Base-by-base conservation (phyloP, 2,113 vertebrate genomes). In the Dasypus novemcinctus region DNA sequence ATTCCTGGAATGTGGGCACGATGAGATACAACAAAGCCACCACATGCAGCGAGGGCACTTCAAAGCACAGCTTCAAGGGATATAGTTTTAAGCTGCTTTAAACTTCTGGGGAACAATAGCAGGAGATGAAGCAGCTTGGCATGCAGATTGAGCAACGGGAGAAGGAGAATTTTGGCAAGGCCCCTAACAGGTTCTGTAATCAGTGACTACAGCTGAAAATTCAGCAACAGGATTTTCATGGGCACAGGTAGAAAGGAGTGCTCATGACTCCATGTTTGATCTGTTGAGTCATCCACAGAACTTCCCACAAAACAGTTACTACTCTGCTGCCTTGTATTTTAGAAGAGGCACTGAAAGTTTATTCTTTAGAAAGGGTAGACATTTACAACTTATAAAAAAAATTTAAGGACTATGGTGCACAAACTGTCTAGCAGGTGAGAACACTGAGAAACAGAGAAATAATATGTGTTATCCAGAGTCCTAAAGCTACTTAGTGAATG, bases 1-100 rank as follows among this genome's bases (percentile, higher is more conserved):
- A 94, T 94, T 94, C 84, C 79, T 0, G 27, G 87, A 72, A 91
- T 41, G 38, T 80, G 71, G 69, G 75, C 3, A 21, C 1, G 27
- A 10, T 41, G 66, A 92, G 46, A 85, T 57, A 52, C 92, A 78
- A 71, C 17, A 52, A 33, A 33, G 71, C 13, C 92, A 49, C 18
- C 38, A 33, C n/a, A 59, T 71, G 91, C 69, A 68, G 49, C 59
- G 43, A 17, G 87, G 54, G 18, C 20, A 85, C 87, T 95, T 97
- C 88, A 95, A 95, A 97, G 95, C 76, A 75, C 69, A n/a, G 92
- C 95, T 90, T 38, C 38, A 9, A 80, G 90, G 66, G 2, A 87
- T 18, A 27, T 3, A 64, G 13, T 15, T 54, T 54, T 4, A 20
- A 12, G 84, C 61, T 72, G 87, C 66, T 92, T 54, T 64, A 86